Evolutionary conservation across 2,113 vertebrate genomes (phyloP).

Genomic region (Agapornis roseicollis): DNA sequence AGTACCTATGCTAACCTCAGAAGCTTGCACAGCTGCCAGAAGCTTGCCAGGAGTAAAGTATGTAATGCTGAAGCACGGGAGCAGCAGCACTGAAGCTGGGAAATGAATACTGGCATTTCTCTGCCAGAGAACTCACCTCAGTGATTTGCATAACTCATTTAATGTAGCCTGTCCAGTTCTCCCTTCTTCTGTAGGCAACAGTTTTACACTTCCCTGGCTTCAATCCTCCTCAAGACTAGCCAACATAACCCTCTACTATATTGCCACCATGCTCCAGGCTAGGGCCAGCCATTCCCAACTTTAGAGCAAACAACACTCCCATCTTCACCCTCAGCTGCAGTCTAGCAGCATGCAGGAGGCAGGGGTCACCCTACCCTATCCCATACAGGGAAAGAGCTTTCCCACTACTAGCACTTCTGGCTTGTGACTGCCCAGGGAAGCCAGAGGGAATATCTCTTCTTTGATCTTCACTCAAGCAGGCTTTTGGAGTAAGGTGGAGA

Average conservation of each 20-base stretch:
- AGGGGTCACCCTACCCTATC: background rate
- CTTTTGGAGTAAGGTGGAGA: background rate
- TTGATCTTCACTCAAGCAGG: background rate
- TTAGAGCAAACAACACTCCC: background rate
- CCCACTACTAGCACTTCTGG: background rate
- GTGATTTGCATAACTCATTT: background rate
- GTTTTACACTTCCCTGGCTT: background rate
- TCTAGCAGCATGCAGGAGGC: fast-evolving
- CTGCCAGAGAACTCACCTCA: background rate
- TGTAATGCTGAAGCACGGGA: fast-evolving
- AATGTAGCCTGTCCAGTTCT: background rate
- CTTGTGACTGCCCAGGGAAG: background rate
- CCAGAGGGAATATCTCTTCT: background rate
- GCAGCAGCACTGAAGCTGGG: background rate
- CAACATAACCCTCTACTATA: background rate
- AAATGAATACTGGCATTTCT: background rate
- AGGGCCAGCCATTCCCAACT: background rate
- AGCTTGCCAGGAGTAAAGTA: background rate
- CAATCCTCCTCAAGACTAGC: background rate
- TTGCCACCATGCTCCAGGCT: background rate
- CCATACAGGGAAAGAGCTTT: background rate
- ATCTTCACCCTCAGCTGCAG: background rate
- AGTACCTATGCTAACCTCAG: background rate
- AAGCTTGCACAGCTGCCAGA: background rate
- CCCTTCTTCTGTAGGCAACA: background rate